Conservation (phyloP, 2,797 vertebrate species). For the Phataginus tetradactyla region DNA sequence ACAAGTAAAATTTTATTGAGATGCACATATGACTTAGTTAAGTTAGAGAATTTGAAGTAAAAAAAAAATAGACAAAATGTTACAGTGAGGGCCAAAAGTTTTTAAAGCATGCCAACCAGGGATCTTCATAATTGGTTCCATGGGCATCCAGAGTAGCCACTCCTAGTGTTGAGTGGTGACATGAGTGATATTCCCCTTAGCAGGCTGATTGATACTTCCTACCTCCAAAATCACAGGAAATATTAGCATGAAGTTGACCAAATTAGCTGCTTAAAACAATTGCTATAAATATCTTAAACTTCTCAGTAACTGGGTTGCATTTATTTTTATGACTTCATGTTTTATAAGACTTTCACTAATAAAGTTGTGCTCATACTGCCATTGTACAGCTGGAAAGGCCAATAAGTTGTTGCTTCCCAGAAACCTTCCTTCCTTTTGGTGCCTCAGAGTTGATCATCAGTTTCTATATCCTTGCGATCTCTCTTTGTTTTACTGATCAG, state of each 20-base stretch:
- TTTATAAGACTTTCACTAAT: not conserved
- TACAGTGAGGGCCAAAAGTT: not conserved
- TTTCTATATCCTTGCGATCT: not conserved
- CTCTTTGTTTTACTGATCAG: not conserved
- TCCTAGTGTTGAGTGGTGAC: not conserved
- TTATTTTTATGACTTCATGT: not conserved
- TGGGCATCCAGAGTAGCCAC: not conserved
- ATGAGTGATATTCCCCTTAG: not conserved
- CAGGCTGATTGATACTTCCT: not conserved
- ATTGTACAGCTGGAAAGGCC: not conserved
- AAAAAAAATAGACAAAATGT: not conserved
- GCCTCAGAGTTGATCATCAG: not conserved
- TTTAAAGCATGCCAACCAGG: not conserved
- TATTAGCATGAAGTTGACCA: not conserved
- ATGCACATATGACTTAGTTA: not conserved
- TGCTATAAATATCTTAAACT: not conserved
- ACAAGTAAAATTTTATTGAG: not conserved
- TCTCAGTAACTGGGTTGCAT: not conserved
- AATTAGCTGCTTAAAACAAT: constrained; percentile 21
- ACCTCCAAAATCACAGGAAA: not conserved
- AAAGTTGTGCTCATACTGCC: not conserved
- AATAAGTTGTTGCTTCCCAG: not conserved
- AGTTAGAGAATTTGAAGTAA: not conserved
- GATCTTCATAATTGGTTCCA: not conserved
- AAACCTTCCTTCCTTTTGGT: not conserved